A percentile compares a stretch with the other conserved stretches of the same genome.
These are phyloP conservation scores for Zaprionus nigranus DNA, from an alignment of 1,140 invertebrate genomes.

Conservation along the genomic window DNA sequence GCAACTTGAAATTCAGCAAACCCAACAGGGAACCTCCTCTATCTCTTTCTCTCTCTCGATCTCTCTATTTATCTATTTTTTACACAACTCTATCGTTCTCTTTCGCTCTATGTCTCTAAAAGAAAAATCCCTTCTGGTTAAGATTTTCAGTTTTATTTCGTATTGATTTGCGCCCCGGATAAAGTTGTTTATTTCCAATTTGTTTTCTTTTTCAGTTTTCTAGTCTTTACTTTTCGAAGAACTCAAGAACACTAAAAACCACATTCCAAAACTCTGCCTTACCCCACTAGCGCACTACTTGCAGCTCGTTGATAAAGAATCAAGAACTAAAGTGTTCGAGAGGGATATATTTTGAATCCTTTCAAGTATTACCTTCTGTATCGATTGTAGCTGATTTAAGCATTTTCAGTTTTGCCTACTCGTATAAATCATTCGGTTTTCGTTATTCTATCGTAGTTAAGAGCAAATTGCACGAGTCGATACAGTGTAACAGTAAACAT, in stretches of 20 bases:
- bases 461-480: constrained; percentile 69
- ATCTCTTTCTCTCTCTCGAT: constrained; percentile 28
- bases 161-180: constrained; percentile 24
- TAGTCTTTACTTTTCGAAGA: constrained; percentile 11
- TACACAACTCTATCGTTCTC: constrained; percentile 22
- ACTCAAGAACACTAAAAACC: constrained; percentile 27
- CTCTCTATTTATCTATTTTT: constrained; percentile 35
- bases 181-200: constrained; percentile 5
- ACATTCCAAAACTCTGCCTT: constrained; percentile 24
- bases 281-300: constrained; percentile 35
- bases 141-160: constrained; percentile 13
- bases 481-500: constrained; percentile 44
- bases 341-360: constrained; percentile 5
- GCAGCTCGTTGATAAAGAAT: constrained; percentile 24
- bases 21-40: constrained; percentile 47
- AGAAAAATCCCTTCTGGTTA: background rate
- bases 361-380: constrained; percentile 3
- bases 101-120: constrained; percentile 24
- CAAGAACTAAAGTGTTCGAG: background rate
- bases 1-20: constrained; percentile 77
- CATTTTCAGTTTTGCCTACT: constrained; percentile 13
- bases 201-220: constrained; percentile 9
- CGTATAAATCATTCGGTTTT: constrained; percentile 4
- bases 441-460: constrained; percentile 44
- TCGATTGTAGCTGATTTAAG: constrained; percentile 10